Percentiles rank a stretch among this genome's conserved stretches.
Evolutionary conservation across 2,113 vertebrate species (phyloP).

Genomic region (Cyprinodon tularosa): DNA sequence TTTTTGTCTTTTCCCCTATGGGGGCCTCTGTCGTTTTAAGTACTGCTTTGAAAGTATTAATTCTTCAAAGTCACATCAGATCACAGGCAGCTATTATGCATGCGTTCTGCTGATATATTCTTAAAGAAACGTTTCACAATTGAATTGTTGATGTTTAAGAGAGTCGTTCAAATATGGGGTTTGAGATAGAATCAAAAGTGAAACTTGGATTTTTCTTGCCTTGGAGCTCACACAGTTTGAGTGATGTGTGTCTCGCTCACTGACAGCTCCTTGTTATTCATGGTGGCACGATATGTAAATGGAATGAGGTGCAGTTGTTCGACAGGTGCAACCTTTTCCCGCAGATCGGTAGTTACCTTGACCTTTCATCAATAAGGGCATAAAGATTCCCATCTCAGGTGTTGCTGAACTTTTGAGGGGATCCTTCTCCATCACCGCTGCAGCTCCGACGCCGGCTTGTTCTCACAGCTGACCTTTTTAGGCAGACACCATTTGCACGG

Average conservation of each 20-base stretch:
- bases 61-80: constrained; percentile 62
- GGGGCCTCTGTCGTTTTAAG: constrained; percentile 24
- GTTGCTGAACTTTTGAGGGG: constrained; percentile 58
- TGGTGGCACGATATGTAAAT: constrained; percentile 50
- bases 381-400: constrained; percentile 51
- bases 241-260: not conserved
- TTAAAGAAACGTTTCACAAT: constrained; percentile 29
- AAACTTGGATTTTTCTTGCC: not conserved
- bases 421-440: constrained; percentile 57
- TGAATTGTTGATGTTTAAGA: constrained; percentile 7
- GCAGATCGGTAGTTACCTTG: constrained; percentile 57
- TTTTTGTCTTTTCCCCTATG: constrained; percentile 21
- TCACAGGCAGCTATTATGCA: constrained; percentile 51
- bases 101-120: constrained; percentile 48
- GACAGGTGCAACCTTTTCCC: constrained; percentile 69
- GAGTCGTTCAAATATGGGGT: not conserved
- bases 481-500: constrained; percentile 41
- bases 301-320: constrained; percentile 26
- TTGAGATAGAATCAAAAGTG: not conserved
- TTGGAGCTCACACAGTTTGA: not conserved
- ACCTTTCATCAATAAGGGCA: constrained; percentile 72
- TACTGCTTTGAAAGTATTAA: constrained; percentile 37
- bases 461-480: constrained; percentile 69
- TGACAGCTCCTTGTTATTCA: constrained; percentile 34
- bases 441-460: constrained; percentile 30